phyloP scores from a whole-genome alignment of 2,888 invertebrate genomes.

The Mesorhabditis sp. region DNA sequence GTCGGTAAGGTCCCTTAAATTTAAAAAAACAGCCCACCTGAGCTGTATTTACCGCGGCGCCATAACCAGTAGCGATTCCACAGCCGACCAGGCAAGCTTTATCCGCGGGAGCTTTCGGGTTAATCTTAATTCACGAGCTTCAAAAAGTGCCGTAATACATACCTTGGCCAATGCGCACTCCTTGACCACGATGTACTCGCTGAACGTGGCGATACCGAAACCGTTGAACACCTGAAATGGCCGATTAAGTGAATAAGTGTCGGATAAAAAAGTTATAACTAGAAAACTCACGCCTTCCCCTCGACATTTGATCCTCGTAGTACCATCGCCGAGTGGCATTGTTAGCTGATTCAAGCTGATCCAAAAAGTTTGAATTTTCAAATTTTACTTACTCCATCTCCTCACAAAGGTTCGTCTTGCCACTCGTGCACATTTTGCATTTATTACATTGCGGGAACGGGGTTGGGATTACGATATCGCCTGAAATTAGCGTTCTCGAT shows the following conservation, averaged over 20 bases:
- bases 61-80: slow-evolving; percentile 87
- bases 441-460: slow-evolving; percentile 92
- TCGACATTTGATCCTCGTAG: slow-evolving; percentile 72
- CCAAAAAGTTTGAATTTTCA: not conserved
- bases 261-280: not conserved
- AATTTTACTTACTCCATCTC: slow-evolving; percentile 67
- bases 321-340: slow-evolving; percentile 69
- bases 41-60: slow-evolving; percentile 83
- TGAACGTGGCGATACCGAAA: slow-evolving; percentile 83
- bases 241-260: slow-evolving; percentile 1
- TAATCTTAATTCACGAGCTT: slow-evolving; percentile 66
- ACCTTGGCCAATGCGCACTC: slow-evolving; percentile 89
- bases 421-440: slow-evolving; percentile 89
- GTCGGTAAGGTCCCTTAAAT: too few species aligned
- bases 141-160: too few species aligned
- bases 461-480: slow-evolving; percentile 88
- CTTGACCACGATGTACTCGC: slow-evolving; percentile 86
- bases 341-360: not conserved
- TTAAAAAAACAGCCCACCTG: slow-evolving; percentile 60
- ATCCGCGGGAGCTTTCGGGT: slow-evolving; percentile 74
- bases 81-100: slow-evolving; percentile 84
- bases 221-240: slow-evolving; percentile 65
- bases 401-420: slow-evolving; percentile 91
- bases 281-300: slow-evolving; percentile 62
- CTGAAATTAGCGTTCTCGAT: slow-evolving; percentile 47